These are phyloP conservation scores for Lissocephala sabroskyi DNA, from an alignment of 2,888 invertebrate genomes.

Conservation along the genomic window DNA sequence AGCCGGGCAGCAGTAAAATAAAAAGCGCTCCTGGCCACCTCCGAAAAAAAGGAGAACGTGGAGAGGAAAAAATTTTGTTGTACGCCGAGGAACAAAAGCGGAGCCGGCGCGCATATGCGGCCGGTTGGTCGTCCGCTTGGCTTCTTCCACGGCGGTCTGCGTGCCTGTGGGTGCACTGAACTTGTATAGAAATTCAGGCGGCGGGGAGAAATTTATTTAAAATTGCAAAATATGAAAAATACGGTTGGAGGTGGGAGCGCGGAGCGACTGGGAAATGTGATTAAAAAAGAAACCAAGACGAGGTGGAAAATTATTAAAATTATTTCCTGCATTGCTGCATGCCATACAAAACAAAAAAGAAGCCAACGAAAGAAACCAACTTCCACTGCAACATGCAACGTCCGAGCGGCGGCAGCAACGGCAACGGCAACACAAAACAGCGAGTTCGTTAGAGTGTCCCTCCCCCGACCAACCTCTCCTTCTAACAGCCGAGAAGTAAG, in stretches of 20 bases:
- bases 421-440: conserved; percentile 17
- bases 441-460: neutral
- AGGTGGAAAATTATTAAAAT: conserved; percentile 57
- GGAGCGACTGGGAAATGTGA: too few relatives aligned
- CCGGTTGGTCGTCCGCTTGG: neutral
- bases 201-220: too few relatives aligned
- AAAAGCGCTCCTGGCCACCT: conserved; percentile 2
- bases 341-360: conserved; percentile 13
- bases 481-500: too few relatives aligned
- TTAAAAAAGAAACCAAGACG: conserved; percentile 5
- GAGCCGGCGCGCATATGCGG: neutral
- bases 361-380: conserved; percentile 27
- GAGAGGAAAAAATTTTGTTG: conserved; percentile 12
- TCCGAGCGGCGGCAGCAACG: conserved; percentile 7
- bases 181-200: conserved; percentile 41
- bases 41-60: conserved; percentile 25
- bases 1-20: conserved; percentile 8
- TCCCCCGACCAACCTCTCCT: conserved; percentile 20
- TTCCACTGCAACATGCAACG: conserved; percentile 58
- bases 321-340: conserved; percentile 60
- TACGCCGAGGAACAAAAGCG: neutral
- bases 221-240: conserved; percentile 24
- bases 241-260: neutral
- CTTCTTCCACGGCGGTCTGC: too few relatives aligned
- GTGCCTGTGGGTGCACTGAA: conserved; percentile 45